Evolutionary conservation across 2,113 vertebrate genomes (phyloP).

Genomic region (Astur gentilis): DNA sequence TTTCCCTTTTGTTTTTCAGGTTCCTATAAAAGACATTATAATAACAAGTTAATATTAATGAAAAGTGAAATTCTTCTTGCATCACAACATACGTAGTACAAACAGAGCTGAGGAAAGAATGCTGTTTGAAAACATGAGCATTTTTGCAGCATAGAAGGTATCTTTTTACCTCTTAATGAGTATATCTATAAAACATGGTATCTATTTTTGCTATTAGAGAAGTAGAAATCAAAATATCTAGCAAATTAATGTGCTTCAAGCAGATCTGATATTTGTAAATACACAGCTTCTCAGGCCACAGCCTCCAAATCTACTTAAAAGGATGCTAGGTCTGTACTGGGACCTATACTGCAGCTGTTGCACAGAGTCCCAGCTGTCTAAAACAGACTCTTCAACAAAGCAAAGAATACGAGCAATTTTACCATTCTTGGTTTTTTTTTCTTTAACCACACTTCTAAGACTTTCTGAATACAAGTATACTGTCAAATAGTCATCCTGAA

Average conservation of each 20-base stretch:
- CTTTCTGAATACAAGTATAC: not conserved
- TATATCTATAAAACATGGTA: not conserved
- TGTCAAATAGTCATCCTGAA: not conserved
- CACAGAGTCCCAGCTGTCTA: too few species aligned
- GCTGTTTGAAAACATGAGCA: not conserved
- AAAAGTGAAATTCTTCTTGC: not conserved
- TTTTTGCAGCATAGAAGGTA: not conserved
- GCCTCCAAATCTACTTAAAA: not conserved
- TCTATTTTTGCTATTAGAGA: not conserved
- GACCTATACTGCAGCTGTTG: not conserved
- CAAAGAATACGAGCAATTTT: not conserved
- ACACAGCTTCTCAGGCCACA: not conserved
- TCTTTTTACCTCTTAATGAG: not conserved
- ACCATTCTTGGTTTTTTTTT: not conserved
- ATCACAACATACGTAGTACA: not conserved
- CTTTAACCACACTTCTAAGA: not conserved
- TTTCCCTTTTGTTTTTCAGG: slow-evolving; percentile 91
- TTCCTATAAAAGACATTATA: slow-evolving; percentile 73
- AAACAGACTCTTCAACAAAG: not conserved
- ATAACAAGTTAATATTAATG: not conserved
- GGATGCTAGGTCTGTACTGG: not conserved
- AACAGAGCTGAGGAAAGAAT: not conserved
- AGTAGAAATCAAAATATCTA: not conserved
- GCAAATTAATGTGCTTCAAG: not conserved
- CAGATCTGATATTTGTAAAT: not conserved